Evolutionary conservation across 1,140 invertebrate species (phyloP), one percentile per base, ranked within the genome.

Genomic region (Oncopodura yosiiana): DNA sequence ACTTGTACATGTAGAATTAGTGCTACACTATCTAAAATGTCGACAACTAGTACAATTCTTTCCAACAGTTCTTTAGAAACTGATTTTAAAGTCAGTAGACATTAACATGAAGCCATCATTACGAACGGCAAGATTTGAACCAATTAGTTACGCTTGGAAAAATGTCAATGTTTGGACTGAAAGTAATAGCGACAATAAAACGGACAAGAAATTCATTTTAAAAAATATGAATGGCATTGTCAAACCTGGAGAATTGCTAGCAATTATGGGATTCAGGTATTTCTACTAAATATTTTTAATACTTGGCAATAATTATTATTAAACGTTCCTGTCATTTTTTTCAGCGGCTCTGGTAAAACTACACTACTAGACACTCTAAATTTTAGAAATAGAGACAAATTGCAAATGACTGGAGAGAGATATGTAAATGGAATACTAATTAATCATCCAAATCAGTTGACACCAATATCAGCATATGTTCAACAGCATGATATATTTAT

Each of bases 401-500:
- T 94, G 0, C 73, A 75, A 1, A 74, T 86, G n/a, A 77, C 75
- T 21, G 87, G 87, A 2, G 74, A 87, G 23, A 75, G 53, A 16
- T 12, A 5, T 11, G 37, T 56, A 1, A 59, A 59, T 46, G 57
- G 57, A 30, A 34, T 45, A 3, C 36, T 27, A 0, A 8, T 54
- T 1, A 50, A 21, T 0, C 8, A n/a, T n/a, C n/a, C 26, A 8
- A 41, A 54, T 18, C 44, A 16, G 6, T 30, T 59, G 0, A 53
- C 45, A 11, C 5, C 57, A 1, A 32, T 77, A 1, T 77, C 86
- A 55, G 94, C 89, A 0, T 97, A 97, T 65, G 91, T 97, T 0
- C 91, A 96, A 69, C 94, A 97, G 70, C 83, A 91, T 60, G 89
- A 94, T 70, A 69, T 94, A n/a, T 95, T 95, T 67, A 84, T 94